These are phyloP conservation scores for Gobionotothen gibberifrons DNA, from an alignment of 2,797 vertebrate genomes.

Conservation along the genomic window DNA sequence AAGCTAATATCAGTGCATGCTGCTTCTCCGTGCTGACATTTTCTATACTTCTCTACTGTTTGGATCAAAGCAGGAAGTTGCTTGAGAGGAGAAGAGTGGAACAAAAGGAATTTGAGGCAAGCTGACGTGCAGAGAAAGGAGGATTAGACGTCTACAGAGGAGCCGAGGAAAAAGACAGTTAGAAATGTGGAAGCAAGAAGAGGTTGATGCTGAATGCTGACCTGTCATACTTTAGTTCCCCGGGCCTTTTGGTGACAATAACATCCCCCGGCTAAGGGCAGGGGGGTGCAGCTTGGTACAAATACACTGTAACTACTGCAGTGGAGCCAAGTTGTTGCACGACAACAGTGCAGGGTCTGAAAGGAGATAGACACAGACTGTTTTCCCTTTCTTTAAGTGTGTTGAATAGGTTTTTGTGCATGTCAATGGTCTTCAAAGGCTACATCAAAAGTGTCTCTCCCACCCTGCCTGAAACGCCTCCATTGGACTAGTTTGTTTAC, in stretches of 20 bases:
- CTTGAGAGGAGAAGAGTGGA: conserved; percentile 9
- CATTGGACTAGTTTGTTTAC: too few species aligned
- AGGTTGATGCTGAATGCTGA: conserved; percentile 50
- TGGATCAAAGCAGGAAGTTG: conserved; percentile 45
- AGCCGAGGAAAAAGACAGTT: conserved; percentile 8
- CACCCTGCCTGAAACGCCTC: too few species aligned
- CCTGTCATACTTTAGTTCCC: conserved; percentile 50
- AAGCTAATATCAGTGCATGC: conserved; percentile 34
- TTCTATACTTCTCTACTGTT: conserved; percentile 25
- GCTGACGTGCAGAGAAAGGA: conserved; percentile 28
- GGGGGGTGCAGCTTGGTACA: conserved; percentile 39
- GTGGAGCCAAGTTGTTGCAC: conserved; percentile 13
- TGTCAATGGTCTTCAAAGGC: too few species aligned
- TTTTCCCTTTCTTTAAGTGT: too few species aligned
- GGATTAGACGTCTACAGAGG: conserved; percentile 19
- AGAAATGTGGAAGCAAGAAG: conserved; percentile 5
- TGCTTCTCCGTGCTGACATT: conserved; percentile 38
- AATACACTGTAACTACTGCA: conserved; percentile 37
- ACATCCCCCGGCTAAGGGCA: conserved; percentile 49
- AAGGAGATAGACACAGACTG: neutral
- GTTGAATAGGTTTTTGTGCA: too few species aligned
- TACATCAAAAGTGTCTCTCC: too few species aligned
- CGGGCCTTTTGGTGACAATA: conserved; percentile 45
- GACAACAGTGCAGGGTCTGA: neutral
- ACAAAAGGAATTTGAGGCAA: conserved; percentile 20